phyloP scores from a whole-genome alignment of 2,888 invertebrate genomes.

The Charanyca ferruginea region DNA sequence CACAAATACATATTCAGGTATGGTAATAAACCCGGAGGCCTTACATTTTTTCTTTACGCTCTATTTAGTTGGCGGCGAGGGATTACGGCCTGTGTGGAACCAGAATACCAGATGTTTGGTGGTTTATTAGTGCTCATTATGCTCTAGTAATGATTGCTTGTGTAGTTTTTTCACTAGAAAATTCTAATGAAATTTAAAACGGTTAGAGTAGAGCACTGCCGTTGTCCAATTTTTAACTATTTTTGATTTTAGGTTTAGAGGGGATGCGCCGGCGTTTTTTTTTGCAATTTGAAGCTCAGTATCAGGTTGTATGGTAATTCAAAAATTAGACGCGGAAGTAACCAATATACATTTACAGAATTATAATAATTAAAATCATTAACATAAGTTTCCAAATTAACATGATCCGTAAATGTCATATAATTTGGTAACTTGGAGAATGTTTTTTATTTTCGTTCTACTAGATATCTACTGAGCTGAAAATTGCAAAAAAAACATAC shows the following conservation, averaged over 20 bases:
- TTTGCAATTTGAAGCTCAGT: no score
- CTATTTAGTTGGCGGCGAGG: constrained; percentile 34
- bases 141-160: neutral
- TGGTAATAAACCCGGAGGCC: constrained; percentile 42
- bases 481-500: no score
- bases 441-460: no score
- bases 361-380: no score
- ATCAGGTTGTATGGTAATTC: no score
- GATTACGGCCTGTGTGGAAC: constrained; percentile 12
- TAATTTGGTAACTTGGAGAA: no score
- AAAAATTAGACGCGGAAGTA: no score
- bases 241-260: neutral
- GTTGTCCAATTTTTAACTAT: neutral
- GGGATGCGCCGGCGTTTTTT: no score
- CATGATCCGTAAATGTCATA: no score
- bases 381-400: no score
- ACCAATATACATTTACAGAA: no score
- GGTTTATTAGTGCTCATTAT: constrained; percentile 33
- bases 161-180: neutral
- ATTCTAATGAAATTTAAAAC: neutral
- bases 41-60: constrained; percentile 47
- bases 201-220: neutral
- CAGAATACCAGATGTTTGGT: constrained; percentile 29
- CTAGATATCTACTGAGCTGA: no score
- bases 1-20: constrained; percentile 53